Conservation (phyloP, 2,113 vertebrate genomes). For the Chaetops frenatus region DNA sequence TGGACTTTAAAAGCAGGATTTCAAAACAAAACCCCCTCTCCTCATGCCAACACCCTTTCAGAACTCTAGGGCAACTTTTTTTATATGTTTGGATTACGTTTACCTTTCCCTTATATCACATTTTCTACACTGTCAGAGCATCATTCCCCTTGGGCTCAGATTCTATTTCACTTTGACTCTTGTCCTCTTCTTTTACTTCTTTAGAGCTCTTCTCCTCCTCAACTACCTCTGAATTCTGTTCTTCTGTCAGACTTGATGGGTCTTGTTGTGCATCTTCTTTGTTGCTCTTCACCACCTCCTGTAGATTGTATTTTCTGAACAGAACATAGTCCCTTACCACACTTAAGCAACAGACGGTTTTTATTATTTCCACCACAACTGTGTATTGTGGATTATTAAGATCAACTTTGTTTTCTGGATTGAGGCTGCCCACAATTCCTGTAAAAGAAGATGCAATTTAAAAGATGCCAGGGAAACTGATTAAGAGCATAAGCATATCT, state of each 20-base stretch:
- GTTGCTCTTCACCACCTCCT: conserved; percentile 84
- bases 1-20: neutral
- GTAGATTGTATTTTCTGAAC: conserved; percentile 92
- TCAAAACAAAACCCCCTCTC: neutral
- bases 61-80: neutral
- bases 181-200: conserved; percentile 23
- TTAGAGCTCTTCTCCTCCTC: neutral
- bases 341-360: conserved; percentile 88
- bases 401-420: conserved; percentile 92
- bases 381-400: conserved; percentile 89
- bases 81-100: neutral
- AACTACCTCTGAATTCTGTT: neutral
- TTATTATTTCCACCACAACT: conserved; percentile 94
- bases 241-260: neutral
- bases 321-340: conserved; percentile 89
- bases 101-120: neutral
- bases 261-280: conserved; percentile 30
- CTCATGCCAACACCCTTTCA: neutral
- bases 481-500: neutral
- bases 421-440: conserved; percentile 88
- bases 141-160: conserved; percentile 25
- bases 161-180: neutral
- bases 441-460: conserved; percentile 21
- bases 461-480: neutral
- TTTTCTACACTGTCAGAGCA: neutral